Base-by-base conservation (phyloP, 2,888 invertebrate species). In the Drosophila colorata region DNA sequence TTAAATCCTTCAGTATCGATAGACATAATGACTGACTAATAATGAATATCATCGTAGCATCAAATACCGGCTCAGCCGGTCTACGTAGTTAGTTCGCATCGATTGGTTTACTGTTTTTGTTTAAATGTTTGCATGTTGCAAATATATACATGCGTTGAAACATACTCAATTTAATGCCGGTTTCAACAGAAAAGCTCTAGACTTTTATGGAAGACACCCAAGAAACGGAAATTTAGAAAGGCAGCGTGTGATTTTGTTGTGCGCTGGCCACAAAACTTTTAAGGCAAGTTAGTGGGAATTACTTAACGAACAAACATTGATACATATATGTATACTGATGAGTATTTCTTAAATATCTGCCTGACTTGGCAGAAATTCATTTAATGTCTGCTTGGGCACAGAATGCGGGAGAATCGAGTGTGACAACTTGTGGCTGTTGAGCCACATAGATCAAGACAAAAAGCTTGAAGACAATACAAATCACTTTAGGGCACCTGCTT, bases 171-270 rank as follows among this genome's bases (percentile, higher is more conserved):
- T 52, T 73, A 38, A 65, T 74, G 74, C 55, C 72, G 57, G 74
- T 74, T 74, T 74, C 66, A 43, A 46, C 37, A 74, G 63, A 57
- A 67, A 67, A 49, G 64, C 38, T 73, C 64, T 43, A 59, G 75
- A 74, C 64, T 69, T 74, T 74, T 73, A 58, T 75, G 73, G 78
- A 76, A 71, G 76, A 51, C 53, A 31, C 53, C 52, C 38, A 55
- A 55, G 66, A 64, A 74, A 69, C 74, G 61, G 61, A 77, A 63
- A 74, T 77, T 77, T 77, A 77, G 78, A 77, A 74, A 74, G 74
- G 74, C 73, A 55, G 33, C 33, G 18, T 40, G 28, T 64, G 49
- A n/a, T 40, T 65, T 52, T 33, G n/a, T 18, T 35, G 8, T 28
- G 8, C 25, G 28, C 28, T 28, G 9, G 28, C 28, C 28, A 9